phyloP scores from a whole-genome alignment of 2,888 invertebrate genomes.

The Chrysopilus asiliformis region DNA sequence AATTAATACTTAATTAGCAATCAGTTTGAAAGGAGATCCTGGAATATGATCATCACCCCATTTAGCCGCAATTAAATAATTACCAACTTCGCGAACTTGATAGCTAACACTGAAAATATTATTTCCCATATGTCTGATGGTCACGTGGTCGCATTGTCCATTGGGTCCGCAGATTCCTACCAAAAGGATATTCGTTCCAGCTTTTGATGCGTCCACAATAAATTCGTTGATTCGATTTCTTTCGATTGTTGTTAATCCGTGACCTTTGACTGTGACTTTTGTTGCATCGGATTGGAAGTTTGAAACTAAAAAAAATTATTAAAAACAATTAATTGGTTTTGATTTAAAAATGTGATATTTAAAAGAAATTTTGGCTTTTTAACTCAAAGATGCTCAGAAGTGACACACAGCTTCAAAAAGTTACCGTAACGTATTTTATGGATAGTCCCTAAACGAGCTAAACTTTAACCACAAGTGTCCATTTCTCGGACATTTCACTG shows the following conservation, averaged over 20 bases:
- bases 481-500: too few species aligned
- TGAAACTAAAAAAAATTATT: slow-evolving; percentile 18
- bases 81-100: slow-evolving; percentile 77
- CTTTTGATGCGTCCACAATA: slow-evolving; percentile 28
- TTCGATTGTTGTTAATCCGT: slow-evolving; percentile 25
- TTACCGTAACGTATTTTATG: too few species aligned
- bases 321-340: neutral
- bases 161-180: slow-evolving; percentile 93
- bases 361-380: neutral
- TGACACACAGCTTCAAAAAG: neutral
- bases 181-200: slow-evolving; percentile 83
- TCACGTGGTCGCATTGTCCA: slow-evolving; percentile 92
- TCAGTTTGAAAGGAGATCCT: slow-evolving; percentile 65
- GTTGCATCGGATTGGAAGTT: slow-evolving; percentile 26
- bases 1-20: too few species aligned
- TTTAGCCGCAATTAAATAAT: slow-evolving; percentile 84
- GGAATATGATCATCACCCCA: slow-evolving; percentile 97
- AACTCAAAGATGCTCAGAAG: neutral
- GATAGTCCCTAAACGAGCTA: too few species aligned
- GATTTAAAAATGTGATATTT: slow-evolving; percentile 7
- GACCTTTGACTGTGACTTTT: slow-evolving; percentile 26
- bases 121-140: slow-evolving; percentile 79
- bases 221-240: slow-evolving; percentile 31
- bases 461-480: too few species aligned
- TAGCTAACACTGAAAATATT: slow-evolving; percentile 86